Evolutionary conservation across 2,888 invertebrate genomes (phyloP).

Genomic region (Hemistola chrysoprasaria): DNA sequence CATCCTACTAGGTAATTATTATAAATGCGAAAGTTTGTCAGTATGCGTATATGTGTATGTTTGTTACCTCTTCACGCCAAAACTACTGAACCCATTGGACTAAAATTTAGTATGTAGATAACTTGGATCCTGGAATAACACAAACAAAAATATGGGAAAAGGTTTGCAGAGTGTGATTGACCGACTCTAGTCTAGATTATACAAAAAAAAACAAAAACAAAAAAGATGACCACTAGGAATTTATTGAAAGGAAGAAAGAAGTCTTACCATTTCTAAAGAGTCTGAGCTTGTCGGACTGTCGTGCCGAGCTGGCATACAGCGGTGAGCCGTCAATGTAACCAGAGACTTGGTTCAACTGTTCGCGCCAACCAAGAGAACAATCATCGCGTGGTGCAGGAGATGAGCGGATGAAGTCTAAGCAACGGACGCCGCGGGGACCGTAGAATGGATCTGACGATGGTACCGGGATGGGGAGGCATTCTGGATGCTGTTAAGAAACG

Average conservation of each 20-base stretch:
- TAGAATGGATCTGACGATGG: constrained; percentile 88
- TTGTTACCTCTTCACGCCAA: too few species aligned
- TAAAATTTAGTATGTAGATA: too few species aligned
- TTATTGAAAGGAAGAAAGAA: neutral
- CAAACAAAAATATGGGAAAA: too few species aligned
- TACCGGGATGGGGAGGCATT: constrained; percentile 91
- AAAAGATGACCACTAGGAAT: too few species aligned
- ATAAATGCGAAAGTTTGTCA: too few species aligned
- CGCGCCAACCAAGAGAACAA: constrained; percentile 91
- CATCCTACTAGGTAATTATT: too few species aligned
- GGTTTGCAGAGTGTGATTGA: too few species aligned
- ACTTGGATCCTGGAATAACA: too few species aligned
- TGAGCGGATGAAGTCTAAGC: constrained; percentile 92
- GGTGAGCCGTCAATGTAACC: constrained; percentile 92
- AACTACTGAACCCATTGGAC: too few species aligned
- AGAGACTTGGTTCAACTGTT: constrained; percentile 92
- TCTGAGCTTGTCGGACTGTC: constrained; percentile 88
- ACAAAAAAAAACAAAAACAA: too few species aligned
- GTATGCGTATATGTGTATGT: too few species aligned
- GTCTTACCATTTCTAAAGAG: constrained; percentile 87
- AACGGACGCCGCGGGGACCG: constrained; percentile 86
- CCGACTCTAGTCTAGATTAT: too few species aligned
- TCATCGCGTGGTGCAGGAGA: constrained; percentile 90
- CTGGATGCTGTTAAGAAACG: constrained; percentile 88
- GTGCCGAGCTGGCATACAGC: constrained; percentile 89